These are phyloP conservation scores for Pipra filicauda DNA, from an alignment of 2,113 vertebrate species.

Conservation along the genomic window DNA sequence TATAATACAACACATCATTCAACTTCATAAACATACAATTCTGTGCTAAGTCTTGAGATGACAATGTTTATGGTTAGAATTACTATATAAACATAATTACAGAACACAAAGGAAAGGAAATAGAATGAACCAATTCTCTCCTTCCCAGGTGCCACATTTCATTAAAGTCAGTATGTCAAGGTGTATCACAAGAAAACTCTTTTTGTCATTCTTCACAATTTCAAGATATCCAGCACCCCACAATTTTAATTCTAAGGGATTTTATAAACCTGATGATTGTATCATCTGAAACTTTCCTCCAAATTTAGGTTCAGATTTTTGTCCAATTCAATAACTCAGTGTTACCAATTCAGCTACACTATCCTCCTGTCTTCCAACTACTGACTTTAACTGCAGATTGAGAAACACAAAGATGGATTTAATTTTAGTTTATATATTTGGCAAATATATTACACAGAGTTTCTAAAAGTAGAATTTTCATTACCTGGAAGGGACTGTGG, in stretches of 20 bases:
- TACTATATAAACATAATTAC: background rate
- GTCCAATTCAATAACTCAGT: background rate
- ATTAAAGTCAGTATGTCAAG: background rate
- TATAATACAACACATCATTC: background rate
- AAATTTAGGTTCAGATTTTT: background rate
- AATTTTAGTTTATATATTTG: background rate
- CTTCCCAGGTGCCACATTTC: background rate
- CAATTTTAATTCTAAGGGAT: background rate
- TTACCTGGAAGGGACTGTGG: constrained; percentile 71
- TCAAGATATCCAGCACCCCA: background rate
- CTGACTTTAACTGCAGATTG: background rate
- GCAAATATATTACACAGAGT: background rate
- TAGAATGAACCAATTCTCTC: background rate
- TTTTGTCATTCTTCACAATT: background rate
- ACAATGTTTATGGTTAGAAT: background rate
- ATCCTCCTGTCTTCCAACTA: background rate
- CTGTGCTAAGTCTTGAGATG: background rate
- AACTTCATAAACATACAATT: background rate
- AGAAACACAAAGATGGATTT: background rate
- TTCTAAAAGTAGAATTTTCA: constrained; percentile 17
- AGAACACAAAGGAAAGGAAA: background rate
- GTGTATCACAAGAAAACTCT: background rate
- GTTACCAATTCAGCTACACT: background rate
- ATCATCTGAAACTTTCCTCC: background rate
- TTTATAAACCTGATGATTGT: background rate